Conservation (phyloP, 2,113 vertebrate species). For the Diadophis punctatus region DNA sequence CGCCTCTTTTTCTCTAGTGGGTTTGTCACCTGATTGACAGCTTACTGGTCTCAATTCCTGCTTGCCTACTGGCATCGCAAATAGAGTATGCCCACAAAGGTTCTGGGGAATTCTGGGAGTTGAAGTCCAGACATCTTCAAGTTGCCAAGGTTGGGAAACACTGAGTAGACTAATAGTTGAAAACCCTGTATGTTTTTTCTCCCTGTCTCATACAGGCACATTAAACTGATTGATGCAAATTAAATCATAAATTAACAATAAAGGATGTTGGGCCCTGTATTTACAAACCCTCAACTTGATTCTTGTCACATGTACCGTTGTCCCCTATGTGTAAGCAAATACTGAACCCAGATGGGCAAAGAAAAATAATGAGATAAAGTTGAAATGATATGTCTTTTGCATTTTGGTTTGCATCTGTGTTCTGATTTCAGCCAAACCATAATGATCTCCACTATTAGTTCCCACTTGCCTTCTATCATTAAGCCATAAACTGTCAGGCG, state of each 20-base stretch:
- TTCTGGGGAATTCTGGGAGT: too few relatives aligned
- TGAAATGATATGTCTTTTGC: neutral
- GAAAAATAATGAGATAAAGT: neutral
- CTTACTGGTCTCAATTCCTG: neutral
- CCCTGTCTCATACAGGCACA: neutral
- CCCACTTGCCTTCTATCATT: neutral
- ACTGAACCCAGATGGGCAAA: neutral
- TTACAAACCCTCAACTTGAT: neutral
- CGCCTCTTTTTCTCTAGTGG: too few relatives aligned
- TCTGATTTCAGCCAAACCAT: neutral
- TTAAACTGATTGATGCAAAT: neutral
- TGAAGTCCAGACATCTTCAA: too few relatives aligned
- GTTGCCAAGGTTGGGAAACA: too few relatives aligned
- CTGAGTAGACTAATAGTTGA: neutral
- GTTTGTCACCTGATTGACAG: neutral
- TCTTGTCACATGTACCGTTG: neutral
- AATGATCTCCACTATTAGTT: neutral
- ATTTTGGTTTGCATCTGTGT: neutral
- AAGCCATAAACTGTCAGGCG: neutral
- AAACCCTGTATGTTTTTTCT: neutral
- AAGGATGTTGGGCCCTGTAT: neutral
- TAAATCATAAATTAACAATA: neutral
- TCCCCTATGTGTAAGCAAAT: neutral
- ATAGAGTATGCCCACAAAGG: neutral
- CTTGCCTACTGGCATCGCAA: neutral